A percentile compares a stretch with the other conserved stretches of the same genome.
phyloP scores from a whole-genome alignment of 1,140 invertebrate species.

The Heliconius melpomene region DNA sequence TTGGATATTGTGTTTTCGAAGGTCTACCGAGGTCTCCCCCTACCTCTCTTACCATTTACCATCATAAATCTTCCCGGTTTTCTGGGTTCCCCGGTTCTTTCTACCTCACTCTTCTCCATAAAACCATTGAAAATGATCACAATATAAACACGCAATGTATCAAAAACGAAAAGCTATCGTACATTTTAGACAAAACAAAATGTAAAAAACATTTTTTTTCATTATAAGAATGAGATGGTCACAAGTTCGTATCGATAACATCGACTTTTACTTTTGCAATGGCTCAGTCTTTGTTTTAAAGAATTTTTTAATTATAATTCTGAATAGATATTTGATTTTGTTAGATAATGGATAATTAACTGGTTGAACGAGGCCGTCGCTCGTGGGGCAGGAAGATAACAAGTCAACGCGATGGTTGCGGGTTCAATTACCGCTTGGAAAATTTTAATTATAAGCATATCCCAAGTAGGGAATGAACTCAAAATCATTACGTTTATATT shows the following conservation, averaged over 20 bases:
- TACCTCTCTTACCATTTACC: too few relatives aligned
- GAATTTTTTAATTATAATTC: slow-evolving; percentile 6
- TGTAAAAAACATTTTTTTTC: background rate
- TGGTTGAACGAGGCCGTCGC: background rate
- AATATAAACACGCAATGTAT: background rate
- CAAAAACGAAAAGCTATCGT: background rate
- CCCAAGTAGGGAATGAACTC: too few relatives aligned
- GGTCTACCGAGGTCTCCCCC: too few relatives aligned
- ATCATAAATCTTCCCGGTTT: too few relatives aligned
- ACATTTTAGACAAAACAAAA: background rate
- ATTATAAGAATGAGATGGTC: slow-evolving; percentile 2
- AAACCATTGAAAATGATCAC: background rate
- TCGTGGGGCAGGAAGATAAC: background rate
- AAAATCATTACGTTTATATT: too few relatives aligned
- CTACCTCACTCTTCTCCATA: too few relatives aligned
- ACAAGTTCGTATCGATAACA: slow-evolving; percentile 6
- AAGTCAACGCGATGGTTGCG: background rate
- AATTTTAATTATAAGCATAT: background rate
- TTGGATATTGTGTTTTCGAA: too few relatives aligned
- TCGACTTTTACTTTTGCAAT: slow-evolving; percentile 11
- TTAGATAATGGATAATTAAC: slow-evolving; percentile 5
- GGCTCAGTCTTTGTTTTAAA: background rate
- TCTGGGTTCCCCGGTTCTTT: too few relatives aligned
- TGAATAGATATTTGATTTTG: background rate
- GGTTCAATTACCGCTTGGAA: background rate